Conservation (phyloP, 2,888 invertebrate genomes). For the Gibbula magus region DNA sequence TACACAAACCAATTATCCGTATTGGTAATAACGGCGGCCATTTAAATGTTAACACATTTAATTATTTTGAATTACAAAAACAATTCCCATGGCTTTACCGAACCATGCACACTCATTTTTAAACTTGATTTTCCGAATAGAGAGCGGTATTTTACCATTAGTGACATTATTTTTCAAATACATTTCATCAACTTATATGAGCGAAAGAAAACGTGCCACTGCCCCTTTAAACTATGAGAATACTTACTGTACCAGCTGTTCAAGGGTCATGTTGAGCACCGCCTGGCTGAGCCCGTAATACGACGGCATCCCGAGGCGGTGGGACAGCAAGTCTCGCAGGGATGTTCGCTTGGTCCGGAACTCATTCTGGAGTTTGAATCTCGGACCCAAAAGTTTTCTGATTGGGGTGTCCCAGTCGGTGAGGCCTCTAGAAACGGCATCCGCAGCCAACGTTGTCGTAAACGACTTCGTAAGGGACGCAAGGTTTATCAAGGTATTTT, state of each 20-base stretch:
- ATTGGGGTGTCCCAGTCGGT: conserved; percentile 27
- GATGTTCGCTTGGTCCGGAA: conserved; percentile 24
- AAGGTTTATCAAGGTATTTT: conserved; percentile 15
- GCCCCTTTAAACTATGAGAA: background rate
- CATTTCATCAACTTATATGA: too few relatives aligned
- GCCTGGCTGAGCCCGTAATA: conserved; percentile 22
- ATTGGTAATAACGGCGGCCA: too few relatives aligned
- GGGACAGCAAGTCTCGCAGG: conserved; percentile 16
- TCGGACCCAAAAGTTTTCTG: background rate
- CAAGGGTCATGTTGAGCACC: conserved; percentile 14
- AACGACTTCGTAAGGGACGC: conserved; percentile 29
- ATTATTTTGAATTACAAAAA: too few relatives aligned
- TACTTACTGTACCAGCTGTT: conserved; percentile 28
- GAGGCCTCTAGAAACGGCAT: conserved; percentile 23
- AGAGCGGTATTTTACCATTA: too few relatives aligned
- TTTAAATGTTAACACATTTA: too few relatives aligned
- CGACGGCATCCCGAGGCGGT: conserved; percentile 23
- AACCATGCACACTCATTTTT: too few relatives aligned
- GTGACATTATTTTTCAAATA: too few relatives aligned
- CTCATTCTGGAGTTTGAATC: conserved; percentile 26
- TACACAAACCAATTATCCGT: too few relatives aligned
- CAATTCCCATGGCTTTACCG: background rate
- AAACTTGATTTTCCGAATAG: too few relatives aligned
- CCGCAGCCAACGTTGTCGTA: conserved; percentile 26
- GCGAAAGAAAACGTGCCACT: background rate